phyloP scores from a whole-genome alignment of 2,888 invertebrate species.

The Allolobophora icterica region DNA sequence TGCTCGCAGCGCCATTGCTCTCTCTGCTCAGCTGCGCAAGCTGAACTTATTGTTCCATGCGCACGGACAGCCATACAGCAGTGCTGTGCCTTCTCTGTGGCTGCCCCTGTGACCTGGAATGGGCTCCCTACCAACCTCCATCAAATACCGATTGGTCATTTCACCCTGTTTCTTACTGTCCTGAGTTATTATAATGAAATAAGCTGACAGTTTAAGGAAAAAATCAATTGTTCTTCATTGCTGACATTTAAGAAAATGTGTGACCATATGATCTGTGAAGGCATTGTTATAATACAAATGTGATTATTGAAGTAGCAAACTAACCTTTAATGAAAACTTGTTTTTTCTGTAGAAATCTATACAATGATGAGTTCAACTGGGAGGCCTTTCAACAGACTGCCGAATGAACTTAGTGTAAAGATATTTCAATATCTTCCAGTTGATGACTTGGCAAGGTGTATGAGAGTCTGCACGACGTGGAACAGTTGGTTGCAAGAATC shows the following conservation, averaged over 20 bases:
- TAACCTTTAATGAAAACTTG: not conserved
- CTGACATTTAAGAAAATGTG: not conserved
- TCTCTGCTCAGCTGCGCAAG: no score
- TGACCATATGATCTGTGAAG: not conserved
- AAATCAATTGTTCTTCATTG: not conserved
- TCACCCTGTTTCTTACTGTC: no score
- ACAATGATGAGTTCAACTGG: not conserved
- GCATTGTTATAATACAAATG: not conserved
- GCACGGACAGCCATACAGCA: no score
- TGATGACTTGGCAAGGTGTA: not conserved
- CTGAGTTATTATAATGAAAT: not conserved
- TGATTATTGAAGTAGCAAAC: not conserved
- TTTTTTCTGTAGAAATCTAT: not conserved
- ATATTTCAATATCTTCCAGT: slow-evolving; percentile 6
- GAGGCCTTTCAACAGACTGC: not conserved
- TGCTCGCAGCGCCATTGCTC: no score
- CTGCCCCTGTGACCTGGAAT: no score
- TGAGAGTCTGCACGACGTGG: not conserved
- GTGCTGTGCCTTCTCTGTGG: no score
- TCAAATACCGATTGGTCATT: no score
- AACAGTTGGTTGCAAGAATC: not conserved
- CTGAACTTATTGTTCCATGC: no score
- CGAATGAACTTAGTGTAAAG: not conserved
- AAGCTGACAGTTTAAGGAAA: not conserved
- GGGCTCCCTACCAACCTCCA: no score